These are phyloP conservation scores for Zaprionus tsacasi DNA, from an alignment of 1,140 invertebrate genomes.

Conservation along the genomic window DNA sequence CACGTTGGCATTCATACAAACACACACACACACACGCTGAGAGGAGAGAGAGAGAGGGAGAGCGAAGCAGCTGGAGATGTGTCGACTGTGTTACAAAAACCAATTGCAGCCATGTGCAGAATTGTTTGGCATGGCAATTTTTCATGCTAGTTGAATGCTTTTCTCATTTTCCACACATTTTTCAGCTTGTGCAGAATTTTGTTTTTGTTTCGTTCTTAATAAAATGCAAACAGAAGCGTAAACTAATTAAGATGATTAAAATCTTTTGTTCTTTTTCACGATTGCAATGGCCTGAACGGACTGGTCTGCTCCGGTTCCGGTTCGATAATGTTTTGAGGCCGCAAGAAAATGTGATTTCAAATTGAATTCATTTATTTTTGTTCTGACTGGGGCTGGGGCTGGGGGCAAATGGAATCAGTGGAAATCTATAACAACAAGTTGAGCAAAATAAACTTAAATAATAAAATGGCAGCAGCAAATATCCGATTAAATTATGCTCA, in stretches of 20 bases:
- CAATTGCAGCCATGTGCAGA: slow-evolving; percentile 58
- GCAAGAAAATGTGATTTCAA: slow-evolving; percentile 51
- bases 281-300: background rate
- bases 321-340: background rate
- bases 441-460: slow-evolving; percentile 65
- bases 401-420: slow-evolving; percentile 56
- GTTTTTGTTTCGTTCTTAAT: slow-evolving; percentile 26
- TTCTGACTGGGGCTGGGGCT: background rate
- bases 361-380: slow-evolving; percentile 63
- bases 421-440: slow-evolving; percentile 53
- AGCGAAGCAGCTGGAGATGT: slow-evolving; percentile 32
- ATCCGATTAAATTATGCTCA: slow-evolving; percentile 83
- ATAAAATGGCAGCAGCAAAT: slow-evolving; percentile 70
- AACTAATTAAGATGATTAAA: slow-evolving; percentile 82
- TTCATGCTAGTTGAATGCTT: slow-evolving; percentile 57
- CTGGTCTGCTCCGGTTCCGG: too few species aligned
- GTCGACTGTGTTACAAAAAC: slow-evolving; percentile 37
- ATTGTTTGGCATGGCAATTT: slow-evolving; percentile 63
- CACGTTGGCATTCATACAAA: slow-evolving; percentile 52
- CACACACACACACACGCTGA: slow-evolving; percentile 4
- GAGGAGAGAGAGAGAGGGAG: background rate
- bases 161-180: slow-evolving; percentile 39
- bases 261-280: slow-evolving; percentile 50
- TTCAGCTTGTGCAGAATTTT: background rate
- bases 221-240: slow-evolving; percentile 53